Evolutionary conservation across 2,797 vertebrate species (phyloP), one percentile per base, ranked within the genome.

Genomic region (Gadopsis bispinosus): DNA sequence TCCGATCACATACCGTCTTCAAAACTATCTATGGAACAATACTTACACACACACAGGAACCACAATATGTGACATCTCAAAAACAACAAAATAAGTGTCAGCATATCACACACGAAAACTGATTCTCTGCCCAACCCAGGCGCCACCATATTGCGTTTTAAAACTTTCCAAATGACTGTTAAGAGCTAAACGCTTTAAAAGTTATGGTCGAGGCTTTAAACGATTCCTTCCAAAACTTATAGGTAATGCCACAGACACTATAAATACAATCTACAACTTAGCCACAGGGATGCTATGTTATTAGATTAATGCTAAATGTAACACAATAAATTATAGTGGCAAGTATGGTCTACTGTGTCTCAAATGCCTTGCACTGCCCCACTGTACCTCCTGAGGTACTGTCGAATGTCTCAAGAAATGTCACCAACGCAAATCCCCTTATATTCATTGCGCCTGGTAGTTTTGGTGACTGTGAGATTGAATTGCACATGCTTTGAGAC

Each of bases 391-490:
- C 20, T 48, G 41, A 65, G 0, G 53, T 61, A 13, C 43, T 45
- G 2, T 14, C 62, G n/a, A 61, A 73, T 64, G 35, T 79, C 68
- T 39, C 20, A 1, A 53, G 16, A 55, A 78, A n/a, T 61, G 48
- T 81, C 70, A 60, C 20, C 29, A 61, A 54, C 56, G 59, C 45
- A 62, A 39, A 75, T 54, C 39, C 35, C 29, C 3, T 64, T 2
- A 29, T 65, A 74, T 58, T n/a, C 59, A 72, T 50, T 47, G 35
- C 31, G 58, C 7, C 69, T 74, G 55, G 50, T 45, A 60, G 31
- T 6, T 61, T 68, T 53, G 53, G 19, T 47, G 66, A 45, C 53
- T 26, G 8, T 26, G 0, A 66, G 68, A 76, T 29, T 73, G 19
- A 82, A 41, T 1, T 51, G 19, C 58, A 56, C 31, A 33, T 58